Percentiles rank a stretch among this genome's conserved stretches.
Conservation (phyloP, 2,888 invertebrate genomes). For the Drosophila greeni region DNA sequence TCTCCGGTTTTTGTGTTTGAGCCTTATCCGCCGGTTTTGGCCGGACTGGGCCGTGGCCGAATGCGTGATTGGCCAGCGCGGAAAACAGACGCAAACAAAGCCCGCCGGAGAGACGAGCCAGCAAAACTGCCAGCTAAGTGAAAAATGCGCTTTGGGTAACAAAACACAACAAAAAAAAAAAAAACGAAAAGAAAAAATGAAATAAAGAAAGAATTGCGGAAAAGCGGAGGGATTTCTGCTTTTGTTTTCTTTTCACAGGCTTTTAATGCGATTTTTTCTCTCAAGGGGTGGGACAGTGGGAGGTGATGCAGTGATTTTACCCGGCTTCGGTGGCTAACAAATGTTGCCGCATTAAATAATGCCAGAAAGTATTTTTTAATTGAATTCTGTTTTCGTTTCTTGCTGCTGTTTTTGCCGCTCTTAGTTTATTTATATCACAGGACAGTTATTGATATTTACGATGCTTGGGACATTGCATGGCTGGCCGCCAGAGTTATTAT, state of each 20-base stretch:
- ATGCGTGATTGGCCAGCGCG: conserved; percentile 66
- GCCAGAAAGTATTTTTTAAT: conserved; percentile 41
- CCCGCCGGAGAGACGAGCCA: conserved; percentile 31
- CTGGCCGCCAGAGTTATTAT: conserved; percentile 19
- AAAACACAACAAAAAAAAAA: conserved; percentile 14
- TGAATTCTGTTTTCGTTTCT: conserved; percentile 28
- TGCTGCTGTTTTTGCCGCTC: conserved; percentile 21
- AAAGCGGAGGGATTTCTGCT: conserved; percentile 21
- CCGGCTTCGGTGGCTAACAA: conserved; percentile 40
- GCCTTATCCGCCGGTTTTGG: conserved; percentile 35
- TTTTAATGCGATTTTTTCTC: conserved; percentile 53
- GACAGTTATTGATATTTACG: conserved; percentile 38
- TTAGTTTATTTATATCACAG: conserved; percentile 23
- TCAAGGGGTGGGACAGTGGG: conserved; percentile 3
- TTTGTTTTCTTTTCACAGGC: conserved; percentile 57
- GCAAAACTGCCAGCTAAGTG: conserved; percentile 37
- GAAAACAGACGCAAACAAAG: conserved; percentile 47
- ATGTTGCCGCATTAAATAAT: conserved; percentile 53
- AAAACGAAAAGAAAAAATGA: conserved; percentile 27
- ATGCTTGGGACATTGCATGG: conserved; percentile 12
- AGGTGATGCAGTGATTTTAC: conserved; percentile 44
- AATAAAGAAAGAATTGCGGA: conserved; percentile 25
- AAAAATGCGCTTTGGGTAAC: conserved; percentile 43
- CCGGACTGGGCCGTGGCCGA: conserved; percentile 45
- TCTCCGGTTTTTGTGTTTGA: conserved; percentile 24